Evolutionary conservation across 35 echinoderm and acorn worm genomes (phyloP).

Genomic region (Lytechinus pictus): DNA sequence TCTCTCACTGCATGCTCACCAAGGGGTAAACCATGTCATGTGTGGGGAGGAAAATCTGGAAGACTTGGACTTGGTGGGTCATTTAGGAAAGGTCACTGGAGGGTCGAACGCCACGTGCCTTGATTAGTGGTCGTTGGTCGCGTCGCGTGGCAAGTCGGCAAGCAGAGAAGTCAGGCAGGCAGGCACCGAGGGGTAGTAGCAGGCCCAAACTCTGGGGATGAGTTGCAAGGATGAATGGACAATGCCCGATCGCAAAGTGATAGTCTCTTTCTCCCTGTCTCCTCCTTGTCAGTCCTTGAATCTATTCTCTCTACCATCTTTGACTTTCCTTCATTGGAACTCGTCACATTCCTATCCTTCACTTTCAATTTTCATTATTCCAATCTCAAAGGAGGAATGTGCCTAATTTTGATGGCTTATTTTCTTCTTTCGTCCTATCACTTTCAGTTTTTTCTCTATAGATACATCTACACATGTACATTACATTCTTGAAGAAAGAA

Average conservation of each 20-base stretch:
- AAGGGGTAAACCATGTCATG: neutral
- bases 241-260: too few species aligned
- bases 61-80: neutral
- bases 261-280: too few species aligned
- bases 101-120: conserved; percentile 1
- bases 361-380: neutral
- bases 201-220: neutral
- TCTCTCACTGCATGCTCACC: too few species aligned
- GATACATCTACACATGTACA: too few species aligned
- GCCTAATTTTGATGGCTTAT: neutral
- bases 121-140: neutral
- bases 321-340: neutral
- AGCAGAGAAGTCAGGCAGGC: neutral
- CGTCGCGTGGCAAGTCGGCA: neutral
- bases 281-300: neutral
- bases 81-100: neutral
- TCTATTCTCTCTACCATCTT: neutral
- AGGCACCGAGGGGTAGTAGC: neutral
- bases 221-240: neutral
- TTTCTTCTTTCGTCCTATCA: neutral
- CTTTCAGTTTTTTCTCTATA: too few species aligned
- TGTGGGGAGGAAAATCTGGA: neutral
- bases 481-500: too few species aligned
- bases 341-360: neutral
- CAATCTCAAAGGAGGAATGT: neutral